Evolutionary conservation across 2,797 vertebrate genomes (phyloP).

Genomic region (Melanotaenia boesemani): DNA sequence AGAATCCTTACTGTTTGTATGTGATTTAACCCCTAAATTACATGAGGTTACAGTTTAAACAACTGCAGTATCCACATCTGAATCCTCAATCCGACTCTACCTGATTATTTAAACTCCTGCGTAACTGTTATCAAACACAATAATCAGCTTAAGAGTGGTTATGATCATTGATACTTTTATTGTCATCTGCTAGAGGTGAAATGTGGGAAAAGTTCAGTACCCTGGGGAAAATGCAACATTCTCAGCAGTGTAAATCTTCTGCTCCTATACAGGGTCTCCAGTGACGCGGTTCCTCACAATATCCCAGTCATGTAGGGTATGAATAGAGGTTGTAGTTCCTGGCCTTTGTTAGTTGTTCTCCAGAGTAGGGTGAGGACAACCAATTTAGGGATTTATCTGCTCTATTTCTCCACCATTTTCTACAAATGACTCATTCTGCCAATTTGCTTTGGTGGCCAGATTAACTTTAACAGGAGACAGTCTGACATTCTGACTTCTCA

Average conservation of each 20-base stretch:
- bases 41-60: no score
- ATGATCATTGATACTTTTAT: conserved; percentile 36
- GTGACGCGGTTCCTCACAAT: conserved; percentile 71
- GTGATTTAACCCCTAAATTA: no score
- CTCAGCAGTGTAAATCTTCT: conserved; percentile 66
- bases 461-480: conserved; percentile 45
- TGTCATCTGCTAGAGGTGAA: conserved; percentile 43
- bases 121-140: conserved; percentile 16
- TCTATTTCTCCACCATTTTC: conserved; percentile 53
- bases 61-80: no score
- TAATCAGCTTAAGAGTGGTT: conserved; percentile 37
- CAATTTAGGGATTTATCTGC: conserved; percentile 67
- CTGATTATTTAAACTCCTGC: conserved; percentile 26
- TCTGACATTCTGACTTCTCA: conserved; percentile 39
- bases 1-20: no score
- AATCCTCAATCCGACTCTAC: no score
- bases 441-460: conserved; percentile 45
- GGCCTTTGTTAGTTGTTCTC: conserved; percentile 69
- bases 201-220: conserved; percentile 67
- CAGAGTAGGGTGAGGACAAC: conserved; percentile 68
- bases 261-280: conserved; percentile 56
- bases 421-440: conserved; percentile 64
- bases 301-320: conserved; percentile 72
- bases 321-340: conserved; percentile 71
- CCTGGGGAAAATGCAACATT: conserved; percentile 58